phyloP scores from a whole-genome alignment of 2,113 vertebrate species.

The Hyaena hyaena region DNA sequence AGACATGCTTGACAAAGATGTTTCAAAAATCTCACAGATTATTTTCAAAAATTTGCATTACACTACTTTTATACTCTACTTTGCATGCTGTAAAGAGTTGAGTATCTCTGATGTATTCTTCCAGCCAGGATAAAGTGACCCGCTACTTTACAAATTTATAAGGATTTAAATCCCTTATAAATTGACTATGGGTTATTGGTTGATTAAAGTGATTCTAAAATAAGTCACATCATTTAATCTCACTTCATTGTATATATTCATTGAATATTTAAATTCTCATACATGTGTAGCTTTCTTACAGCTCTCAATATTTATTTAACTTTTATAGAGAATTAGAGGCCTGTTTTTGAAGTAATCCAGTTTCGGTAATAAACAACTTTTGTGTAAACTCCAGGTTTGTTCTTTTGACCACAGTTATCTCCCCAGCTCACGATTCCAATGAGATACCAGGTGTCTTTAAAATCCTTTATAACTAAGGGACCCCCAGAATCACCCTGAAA shows the following conservation, averaged over 20 bases:
- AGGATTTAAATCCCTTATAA: background rate
- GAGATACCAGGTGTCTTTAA: constrained; percentile 88
- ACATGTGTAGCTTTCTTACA: background rate
- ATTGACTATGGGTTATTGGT: background rate
- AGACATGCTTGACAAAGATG: background rate
- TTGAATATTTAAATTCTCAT: background rate
- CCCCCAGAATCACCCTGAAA: constrained; percentile 95
- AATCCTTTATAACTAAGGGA: constrained; percentile 89
- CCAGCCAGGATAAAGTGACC: background rate
- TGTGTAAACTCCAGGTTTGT: constrained; percentile 89
- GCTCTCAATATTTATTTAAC: constrained; percentile 14
- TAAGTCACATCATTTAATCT: background rate
- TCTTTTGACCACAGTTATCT: constrained; percentile 86
- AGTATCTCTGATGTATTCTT: background rate
- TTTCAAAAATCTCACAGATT: background rate
- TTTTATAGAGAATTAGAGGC: constrained; percentile 77
- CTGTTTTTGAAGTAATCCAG: constrained; percentile 86
- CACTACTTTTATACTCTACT: background rate
- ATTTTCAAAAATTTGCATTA: background rate
- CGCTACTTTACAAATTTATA: background rate
- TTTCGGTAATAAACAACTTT: constrained; percentile 85
- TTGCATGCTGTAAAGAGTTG: background rate
- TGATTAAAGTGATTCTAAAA: constrained; percentile 29
- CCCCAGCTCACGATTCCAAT: constrained; percentile 90
- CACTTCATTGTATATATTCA: background rate